Evolutionary conservation across 2,888 invertebrate species (phyloP), one percentile per base, ranked within the genome.

Genomic region (Cephus runcator): DNA sequence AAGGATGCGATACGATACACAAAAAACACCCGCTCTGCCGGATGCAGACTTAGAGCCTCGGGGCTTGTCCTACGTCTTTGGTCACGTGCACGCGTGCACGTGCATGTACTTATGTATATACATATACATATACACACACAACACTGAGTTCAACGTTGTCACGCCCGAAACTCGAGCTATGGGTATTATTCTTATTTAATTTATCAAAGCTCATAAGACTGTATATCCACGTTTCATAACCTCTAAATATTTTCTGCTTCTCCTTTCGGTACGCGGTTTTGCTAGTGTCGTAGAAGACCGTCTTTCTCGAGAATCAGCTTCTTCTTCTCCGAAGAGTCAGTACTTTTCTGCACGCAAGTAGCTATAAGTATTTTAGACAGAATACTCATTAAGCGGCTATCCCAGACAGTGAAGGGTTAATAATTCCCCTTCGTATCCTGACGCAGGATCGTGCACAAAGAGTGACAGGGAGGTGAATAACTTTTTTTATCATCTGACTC

Each of bases 21-120:
- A 86, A 87, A 87, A 86, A 87, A 84, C 81, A 34, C 34, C 77
- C 79, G 83, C 84, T 87, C 84, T 88, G 84, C 87, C 87, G 87
- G 87, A 87, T 87, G 87, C 85, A 87, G 85, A 75, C 84, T 84
- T 86, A 84, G 85, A 83, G 79, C 78, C 73, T 56, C 73, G 77
- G 73, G 69, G 73, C 73, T 73, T 33, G 75, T 75, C 69, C 34
- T 34, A 69, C 36, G 36, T 73, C 73, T 40, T 76, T 76, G 69
- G 69, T 35, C 74, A 73, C 77, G 78, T 40, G 77, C 36, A 73
- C 33, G 71, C 77, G 76, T 77, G 79, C 77, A 71, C 79, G 74
- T 68, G 76, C 76, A 68, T 11, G 73, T 34, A 69, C 30, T 33
- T 69, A 33, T 74, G 34, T 35, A 40, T 73, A 69, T 73, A 69